Percentiles rank a stretch among this genome's conserved stretches.
These are phyloP conservation scores for Iguana delicatissima DNA, from an alignment of 2,797 vertebrate genomes.

Conservation along the genomic window DNA sequence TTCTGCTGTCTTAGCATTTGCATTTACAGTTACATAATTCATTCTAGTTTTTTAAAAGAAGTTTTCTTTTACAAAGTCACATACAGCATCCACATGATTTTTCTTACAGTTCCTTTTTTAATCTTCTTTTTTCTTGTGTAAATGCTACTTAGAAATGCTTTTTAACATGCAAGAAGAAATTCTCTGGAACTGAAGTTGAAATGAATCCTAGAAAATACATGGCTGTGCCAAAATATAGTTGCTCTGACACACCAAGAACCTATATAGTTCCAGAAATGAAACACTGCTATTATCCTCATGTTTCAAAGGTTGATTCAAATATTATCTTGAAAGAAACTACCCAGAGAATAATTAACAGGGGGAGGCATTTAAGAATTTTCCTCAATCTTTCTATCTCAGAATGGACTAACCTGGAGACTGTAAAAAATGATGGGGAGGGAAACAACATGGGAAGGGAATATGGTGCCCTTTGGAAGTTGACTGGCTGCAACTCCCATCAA, in stretches of 20 bases:
- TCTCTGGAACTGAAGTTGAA: neutral
- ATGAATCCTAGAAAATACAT: neutral
- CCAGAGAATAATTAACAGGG: neutral
- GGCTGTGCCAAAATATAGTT: neutral
- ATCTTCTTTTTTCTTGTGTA: neutral
- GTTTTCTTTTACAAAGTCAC: conserved; percentile 11
- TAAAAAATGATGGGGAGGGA: neutral
- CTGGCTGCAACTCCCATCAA: too few species aligned
- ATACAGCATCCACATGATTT: neutral
- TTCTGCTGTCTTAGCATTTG: neutral
- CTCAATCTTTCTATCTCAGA: neutral
- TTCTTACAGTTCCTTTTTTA: neutral
- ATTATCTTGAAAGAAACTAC: neutral
- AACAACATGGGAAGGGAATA: too few species aligned
- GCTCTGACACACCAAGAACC: neutral
- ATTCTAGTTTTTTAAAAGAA: neutral
- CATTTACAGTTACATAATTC: neutral
- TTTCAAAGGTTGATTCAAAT: neutral
- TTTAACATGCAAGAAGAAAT: neutral
- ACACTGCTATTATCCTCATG: neutral
- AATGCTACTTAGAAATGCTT: neutral
- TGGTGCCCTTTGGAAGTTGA: too few species aligned
- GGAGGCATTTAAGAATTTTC: neutral
- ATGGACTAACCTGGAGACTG: neutral
- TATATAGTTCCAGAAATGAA: neutral